Evolutionary conservation across 1,140 invertebrate species (phyloP).

Genomic region (Vanessa tameamea): DNA sequence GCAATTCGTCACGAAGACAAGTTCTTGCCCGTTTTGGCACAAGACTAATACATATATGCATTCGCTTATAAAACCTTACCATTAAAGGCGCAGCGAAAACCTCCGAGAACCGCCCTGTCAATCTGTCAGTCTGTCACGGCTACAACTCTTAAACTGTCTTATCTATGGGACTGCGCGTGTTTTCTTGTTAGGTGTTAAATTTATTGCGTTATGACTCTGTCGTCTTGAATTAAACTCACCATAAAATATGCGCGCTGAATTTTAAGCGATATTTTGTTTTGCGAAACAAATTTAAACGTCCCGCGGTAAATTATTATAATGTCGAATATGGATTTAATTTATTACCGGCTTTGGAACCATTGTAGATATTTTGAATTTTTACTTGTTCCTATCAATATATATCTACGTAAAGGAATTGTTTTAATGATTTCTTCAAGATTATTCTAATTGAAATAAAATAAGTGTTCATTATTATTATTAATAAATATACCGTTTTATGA

Average conservation of each 20-base stretch:
- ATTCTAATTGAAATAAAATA: no score
- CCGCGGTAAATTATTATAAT: background rate
- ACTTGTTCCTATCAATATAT: no score
- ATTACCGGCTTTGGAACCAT: background rate
- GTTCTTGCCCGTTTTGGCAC: conserved; percentile 2
- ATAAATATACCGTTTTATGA: no score
- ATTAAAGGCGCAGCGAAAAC: conserved; percentile 23
- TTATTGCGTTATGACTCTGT: conserved; percentile 9
- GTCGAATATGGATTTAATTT: conserved; percentile 2
- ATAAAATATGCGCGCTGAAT: background rate
- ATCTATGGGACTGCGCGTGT: conserved; percentile 15
- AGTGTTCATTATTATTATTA: no score
- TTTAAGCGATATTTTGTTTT: background rate
- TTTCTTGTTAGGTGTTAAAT: conserved; percentile 27
- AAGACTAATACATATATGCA: conserved; percentile 21
- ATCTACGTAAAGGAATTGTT: no score
- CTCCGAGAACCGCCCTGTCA: conserved; percentile 31
- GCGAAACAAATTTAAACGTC: conserved; percentile 3
- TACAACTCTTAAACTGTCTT: conserved; percentile 10
- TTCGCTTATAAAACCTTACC: conserved; percentile 20
- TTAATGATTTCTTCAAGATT: no score
- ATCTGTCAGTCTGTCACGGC: conserved; percentile 33
- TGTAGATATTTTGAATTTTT: no score
- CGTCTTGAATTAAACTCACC: conserved; percentile 1
- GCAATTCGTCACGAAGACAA: conserved; percentile 20